These are phyloP conservation scores for Enhydra lutris DNA, from an alignment of 2,113 vertebrate species.

Conservation along the genomic window DNA sequence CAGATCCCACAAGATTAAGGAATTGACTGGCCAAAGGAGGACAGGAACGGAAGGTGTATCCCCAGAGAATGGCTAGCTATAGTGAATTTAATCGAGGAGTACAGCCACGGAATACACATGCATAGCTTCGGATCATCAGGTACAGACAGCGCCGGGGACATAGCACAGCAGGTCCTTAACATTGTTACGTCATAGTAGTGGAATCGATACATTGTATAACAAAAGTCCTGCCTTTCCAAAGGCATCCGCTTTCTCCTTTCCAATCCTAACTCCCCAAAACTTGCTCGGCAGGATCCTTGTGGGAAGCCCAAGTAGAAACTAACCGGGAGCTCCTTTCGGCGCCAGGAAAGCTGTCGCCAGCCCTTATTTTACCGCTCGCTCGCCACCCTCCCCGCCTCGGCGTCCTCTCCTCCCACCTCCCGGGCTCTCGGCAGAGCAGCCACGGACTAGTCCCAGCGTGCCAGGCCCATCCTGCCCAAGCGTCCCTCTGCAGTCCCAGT, in stretches of 20 bases:
- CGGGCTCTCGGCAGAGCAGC: background rate
- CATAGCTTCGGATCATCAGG: background rate
- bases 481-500: background rate
- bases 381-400: background rate
- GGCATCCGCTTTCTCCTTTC: background rate
- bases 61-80: background rate
- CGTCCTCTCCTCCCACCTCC: background rate
- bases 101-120: background rate
- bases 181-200: slow-evolving; percentile 13
- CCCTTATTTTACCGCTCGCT: background rate
- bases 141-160: background rate
- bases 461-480: background rate
- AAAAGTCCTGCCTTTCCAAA: background rate
- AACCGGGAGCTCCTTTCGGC: background rate
- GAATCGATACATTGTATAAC: background rate
- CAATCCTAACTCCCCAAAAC: background rate
- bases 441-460: background rate
- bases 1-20: background rate
- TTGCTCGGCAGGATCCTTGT: background rate
- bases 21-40: background rate
- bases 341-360: background rate
- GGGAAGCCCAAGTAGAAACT: background rate
- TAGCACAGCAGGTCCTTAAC: background rate
- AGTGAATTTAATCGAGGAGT: background rate
- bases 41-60: background rate